Conservation (phyloP, 2,797 vertebrate species). For the Cuniculus paca region DNA sequence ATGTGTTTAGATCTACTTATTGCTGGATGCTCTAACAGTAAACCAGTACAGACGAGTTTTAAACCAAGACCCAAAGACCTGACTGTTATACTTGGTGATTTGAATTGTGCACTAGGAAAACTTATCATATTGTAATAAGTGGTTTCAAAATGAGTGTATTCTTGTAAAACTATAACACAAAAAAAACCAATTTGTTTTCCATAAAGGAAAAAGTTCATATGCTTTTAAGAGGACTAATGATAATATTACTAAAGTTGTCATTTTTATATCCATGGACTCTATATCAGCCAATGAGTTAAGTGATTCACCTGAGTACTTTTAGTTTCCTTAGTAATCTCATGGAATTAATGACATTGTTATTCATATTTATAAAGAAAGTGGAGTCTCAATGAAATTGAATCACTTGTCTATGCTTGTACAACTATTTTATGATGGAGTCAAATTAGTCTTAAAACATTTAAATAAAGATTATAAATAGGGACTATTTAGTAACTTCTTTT, state of each 20-base stretch:
- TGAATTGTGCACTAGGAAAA: background rate
- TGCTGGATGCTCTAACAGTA: background rate
- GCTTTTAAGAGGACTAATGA: slow-evolving; percentile 17
- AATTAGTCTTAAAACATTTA: slow-evolving; percentile 35
- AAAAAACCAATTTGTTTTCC: background rate
- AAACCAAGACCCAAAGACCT: background rate
- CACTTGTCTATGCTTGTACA: background rate
- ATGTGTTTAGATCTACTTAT: background rate
- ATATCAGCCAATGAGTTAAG: background rate
- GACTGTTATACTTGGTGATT: background rate
- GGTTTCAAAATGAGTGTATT: background rate
- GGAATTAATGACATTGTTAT: background rate
- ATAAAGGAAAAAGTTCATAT: background rate
- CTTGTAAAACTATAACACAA: background rate
- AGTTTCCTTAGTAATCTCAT: background rate
- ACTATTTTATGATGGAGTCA: background rate
- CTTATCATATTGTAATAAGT: background rate
- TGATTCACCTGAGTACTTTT: background rate
- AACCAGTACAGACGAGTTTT: background rate
- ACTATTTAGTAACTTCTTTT: slow-evolving; percentile 1
- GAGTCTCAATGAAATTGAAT: slow-evolving; percentile 12
- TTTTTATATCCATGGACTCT: background rate
- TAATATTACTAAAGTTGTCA: background rate
- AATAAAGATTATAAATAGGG: slow-evolving; percentile 37
- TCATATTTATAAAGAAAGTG: slow-evolving; percentile 1